These are phyloP conservation scores for Hylyphantes graminicola DNA, from an alignment of 1,140 invertebrate species.

Conservation along the genomic window DNA sequence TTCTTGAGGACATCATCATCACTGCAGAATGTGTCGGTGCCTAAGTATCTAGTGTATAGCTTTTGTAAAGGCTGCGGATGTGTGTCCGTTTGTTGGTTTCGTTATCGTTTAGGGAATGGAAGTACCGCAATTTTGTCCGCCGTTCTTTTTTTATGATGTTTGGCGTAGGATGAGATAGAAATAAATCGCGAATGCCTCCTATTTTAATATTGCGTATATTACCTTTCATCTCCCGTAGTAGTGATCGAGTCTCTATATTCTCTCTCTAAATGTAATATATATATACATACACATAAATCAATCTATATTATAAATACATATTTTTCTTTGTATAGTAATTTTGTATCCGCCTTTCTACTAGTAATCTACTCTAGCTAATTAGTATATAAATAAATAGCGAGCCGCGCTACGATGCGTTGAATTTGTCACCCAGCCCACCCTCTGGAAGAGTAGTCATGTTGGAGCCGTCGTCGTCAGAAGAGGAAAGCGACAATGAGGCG, in stretches of 20 bases:
- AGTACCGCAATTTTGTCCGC: constrained; percentile 50
- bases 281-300: constrained; percentile 48
- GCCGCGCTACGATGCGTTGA: too few species aligned
- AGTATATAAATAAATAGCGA: neutral
- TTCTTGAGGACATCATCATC: constrained; percentile 53
- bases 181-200: constrained; percentile 50
- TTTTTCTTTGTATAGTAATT: constrained; percentile 59
- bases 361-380: neutral
- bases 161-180: constrained; percentile 52
- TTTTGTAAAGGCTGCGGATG: constrained; percentile 50
- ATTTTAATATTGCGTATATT: constrained; percentile 56
- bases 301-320: constrained; percentile 54
- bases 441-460: constrained; percentile 66
- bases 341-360: constrained; percentile 12
- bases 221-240: constrained; percentile 40
- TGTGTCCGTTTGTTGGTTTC: constrained; percentile 53
- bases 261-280: constrained; percentile 44
- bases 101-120: constrained; percentile 56
- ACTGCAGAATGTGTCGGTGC: constrained; percentile 55
- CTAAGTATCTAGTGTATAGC: constrained; percentile 26
- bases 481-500: constrained; percentile 69
- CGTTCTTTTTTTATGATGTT: constrained; percentile 58
- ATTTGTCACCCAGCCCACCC: too few species aligned
- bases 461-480: constrained; percentile 72
- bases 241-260: constrained; percentile 31